Base-by-base conservation (phyloP, 2,797 vertebrate species). In the Emydoidea blandingii region DNA sequence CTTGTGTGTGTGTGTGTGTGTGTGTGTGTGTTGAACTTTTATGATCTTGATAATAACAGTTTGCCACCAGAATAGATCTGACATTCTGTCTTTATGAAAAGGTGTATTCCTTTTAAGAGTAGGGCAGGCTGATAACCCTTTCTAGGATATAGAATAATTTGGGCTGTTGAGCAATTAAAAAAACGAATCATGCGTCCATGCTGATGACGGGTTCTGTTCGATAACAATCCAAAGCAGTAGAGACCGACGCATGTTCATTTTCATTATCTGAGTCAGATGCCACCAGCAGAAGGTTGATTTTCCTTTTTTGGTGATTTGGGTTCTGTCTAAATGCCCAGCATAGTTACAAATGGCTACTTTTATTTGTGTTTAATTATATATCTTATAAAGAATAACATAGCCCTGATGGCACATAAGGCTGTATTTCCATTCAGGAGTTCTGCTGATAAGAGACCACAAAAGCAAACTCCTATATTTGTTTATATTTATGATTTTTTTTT, bases 401-500 rank as follows among this genome's bases (percentile, higher is more conserved):
- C 0, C 15, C 23, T 54, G 25, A 0, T 1, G 85, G 81, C 14
- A 47, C 25, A 27, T 29, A 76, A 76, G 25, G 37, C 15, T 27
- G 25, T 47, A 76, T 47, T 76, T 47, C 44, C 72, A 47, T 89
- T 37, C 78, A 59, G 41, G 41, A 29, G 72, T 12, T 52, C 62
- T 76, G 76, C n/a, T 37, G 82, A 85, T 78, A 88, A 81, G 34
- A 29, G 83, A 81, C 34, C 41, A 37, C 1, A 59, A 81, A 86
- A 86, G 65, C 79, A 81, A 92, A 50, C 81, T 79, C 74, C 81
- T 65, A 49, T 87, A 74, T 94, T 76, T 93, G 83, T 89, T 95
- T 83, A 78, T 76, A 88, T 89, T 96, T 93, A 88, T 86, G 81
- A 72, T 90, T 92, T 93, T 86, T 90, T 84, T 74, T 5, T 50